phyloP scores from a whole-genome alignment of 2,797 vertebrate species.

The Lacerta viridis region DNA sequence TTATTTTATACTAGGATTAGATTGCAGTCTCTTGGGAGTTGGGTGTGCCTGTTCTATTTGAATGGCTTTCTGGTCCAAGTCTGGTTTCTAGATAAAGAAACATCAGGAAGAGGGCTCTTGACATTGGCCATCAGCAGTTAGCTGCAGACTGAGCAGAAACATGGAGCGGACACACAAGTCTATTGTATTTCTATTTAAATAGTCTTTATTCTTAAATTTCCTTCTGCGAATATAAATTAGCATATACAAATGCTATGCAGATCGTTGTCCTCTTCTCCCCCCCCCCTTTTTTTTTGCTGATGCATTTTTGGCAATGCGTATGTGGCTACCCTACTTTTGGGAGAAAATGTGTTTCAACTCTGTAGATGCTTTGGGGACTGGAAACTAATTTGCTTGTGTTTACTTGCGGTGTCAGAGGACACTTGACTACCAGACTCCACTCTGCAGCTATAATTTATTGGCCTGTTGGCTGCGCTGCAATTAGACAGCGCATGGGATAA shows the following conservation, averaged over 20 bases:
- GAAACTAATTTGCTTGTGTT: slow-evolving; percentile 17
- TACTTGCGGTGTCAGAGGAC: slow-evolving; percentile 12
- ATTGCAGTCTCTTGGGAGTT: no score
- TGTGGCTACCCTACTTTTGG: background rate
- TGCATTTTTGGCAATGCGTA: rapidly evolving
- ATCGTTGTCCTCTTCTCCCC: background rate
- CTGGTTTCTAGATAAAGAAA: background rate
- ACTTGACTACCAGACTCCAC: background rate
- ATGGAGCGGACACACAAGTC: background rate
- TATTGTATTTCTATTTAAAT: background rate
- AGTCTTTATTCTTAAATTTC: background rate
- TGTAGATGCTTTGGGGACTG: background rate
- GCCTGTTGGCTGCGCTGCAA: slow-evolving; percentile 26
- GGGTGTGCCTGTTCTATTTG: no score
- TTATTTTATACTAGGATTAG: no score
- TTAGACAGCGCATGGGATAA: slow-evolving; percentile 44
- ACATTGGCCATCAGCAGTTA: background rate
- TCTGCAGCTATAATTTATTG: slow-evolving; percentile 38
- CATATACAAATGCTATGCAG: background rate
- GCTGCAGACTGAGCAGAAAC: background rate
- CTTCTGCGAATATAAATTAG: background rate
- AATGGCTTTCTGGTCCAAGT: no score
- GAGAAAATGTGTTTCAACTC: background rate
- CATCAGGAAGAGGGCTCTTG: background rate
- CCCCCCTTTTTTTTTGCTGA: slow-evolving; percentile 8